Evolutionary conservation across 2,113 vertebrate genomes (phyloP), one percentile per base, ranked within the genome.

Genomic region (Ptilonorhynchus violaceus): DNA sequence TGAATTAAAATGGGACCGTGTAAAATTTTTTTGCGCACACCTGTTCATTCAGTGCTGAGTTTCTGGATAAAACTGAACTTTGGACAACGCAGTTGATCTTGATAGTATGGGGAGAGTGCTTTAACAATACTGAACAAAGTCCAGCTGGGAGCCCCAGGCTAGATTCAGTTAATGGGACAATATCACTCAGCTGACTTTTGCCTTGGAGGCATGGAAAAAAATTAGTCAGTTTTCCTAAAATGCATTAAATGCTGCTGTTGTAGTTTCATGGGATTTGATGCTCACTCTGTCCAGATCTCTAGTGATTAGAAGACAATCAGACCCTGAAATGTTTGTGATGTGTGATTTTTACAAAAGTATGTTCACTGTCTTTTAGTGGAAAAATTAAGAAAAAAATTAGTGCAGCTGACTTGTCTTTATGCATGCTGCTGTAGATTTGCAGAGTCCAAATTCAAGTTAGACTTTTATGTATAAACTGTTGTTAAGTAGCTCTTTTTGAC

Each of bases 41-140:
- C 9, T 53, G 17, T 60, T 91, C 10, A 47, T 83, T 93, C 78
- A 68, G 0, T 88, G 20, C 9, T 28, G n/a, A 82, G 68, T 79
- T 85, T 58, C 49, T 92, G 44, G 31, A 62, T 90, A 64, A 82
- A 94, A 88, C 28, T 76, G 74, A 76, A 93, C 92, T 93, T 90
- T 37, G 72, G 74, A 59, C 70, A 50, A 28, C 18, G 21, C 19
- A 58, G 19, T 59, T 81, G 50, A 68, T 85, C 22, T 76, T 92
- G n/a, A 46, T 75, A 52, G 25, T 27, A 18, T 22, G 23, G 64
- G 14, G 60, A 42, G 89, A 18, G 28, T 75, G 31, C 42, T 91
- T 35, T 67, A 68, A 44, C 10, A 56, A 18, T 75, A 62, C 7
- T n/a, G 47, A 88, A n/a, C 37, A 58, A 95, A 83, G 78, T 69